These are phyloP conservation scores for Periparus ater DNA, from an alignment of 2,797 vertebrate species.

Conservation along the genomic window DNA sequence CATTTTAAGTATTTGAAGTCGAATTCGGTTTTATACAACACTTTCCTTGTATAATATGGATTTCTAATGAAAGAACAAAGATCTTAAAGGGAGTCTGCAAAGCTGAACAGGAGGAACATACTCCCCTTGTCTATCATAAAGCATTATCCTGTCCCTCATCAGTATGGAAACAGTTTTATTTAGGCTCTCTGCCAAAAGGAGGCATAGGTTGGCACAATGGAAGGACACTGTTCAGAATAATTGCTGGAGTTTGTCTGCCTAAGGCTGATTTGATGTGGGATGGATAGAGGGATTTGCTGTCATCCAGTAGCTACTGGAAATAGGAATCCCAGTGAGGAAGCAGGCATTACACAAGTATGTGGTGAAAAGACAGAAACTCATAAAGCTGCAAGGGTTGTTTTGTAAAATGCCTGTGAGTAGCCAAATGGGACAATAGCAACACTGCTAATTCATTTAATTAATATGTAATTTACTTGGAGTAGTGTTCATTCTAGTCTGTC, in stretches of 20 bases:
- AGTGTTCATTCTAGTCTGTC: conserved; percentile 47
- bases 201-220: background rate
- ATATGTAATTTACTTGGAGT: conserved; percentile 65
- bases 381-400: conserved; percentile 52
- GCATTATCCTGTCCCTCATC: background rate
- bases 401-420: conserved; percentile 17
- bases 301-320: background rate
- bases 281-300: background rate
- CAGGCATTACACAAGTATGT: background rate
- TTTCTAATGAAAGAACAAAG: background rate
- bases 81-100: background rate
- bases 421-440: conserved; percentile 61
- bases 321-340: conserved; percentile 22
- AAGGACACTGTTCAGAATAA: background rate
- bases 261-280: background rate
- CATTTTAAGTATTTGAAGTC: background rate
- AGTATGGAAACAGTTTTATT: background rate
- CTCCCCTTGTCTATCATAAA: background rate
- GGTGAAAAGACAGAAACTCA: conserved; percentile 24
- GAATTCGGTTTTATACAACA: background rate
- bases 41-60: background rate
- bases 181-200: background rate
- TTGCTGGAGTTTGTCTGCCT: background rate
- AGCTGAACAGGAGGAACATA: background rate
- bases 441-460: conserved; percentile 69